A percentile compares a stretch with the other conserved stretches of the same genome.
Conservation (phyloP, 2,888 invertebrate species). For the Cybosia mesomella region DNA sequence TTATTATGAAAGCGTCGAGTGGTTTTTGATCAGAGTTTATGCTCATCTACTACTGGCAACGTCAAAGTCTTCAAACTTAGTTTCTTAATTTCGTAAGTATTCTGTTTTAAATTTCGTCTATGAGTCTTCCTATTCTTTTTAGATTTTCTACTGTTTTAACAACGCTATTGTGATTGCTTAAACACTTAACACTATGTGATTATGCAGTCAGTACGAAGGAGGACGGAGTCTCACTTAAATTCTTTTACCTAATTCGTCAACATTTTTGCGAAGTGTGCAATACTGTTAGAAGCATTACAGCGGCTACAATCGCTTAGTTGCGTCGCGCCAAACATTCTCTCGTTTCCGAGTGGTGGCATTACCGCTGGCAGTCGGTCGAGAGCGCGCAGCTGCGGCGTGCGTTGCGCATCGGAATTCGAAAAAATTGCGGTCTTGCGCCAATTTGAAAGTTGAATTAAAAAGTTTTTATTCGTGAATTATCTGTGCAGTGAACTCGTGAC, state of each 20-base stretch:
- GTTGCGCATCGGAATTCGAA: constrained; percentile 51
- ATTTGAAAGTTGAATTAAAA: constrained; percentile 54
- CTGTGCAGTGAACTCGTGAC: constrained; percentile 53
- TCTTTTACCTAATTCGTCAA: constrained; percentile 15
- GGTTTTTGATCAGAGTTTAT: neutral
- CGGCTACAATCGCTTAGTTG: constrained; percentile 49
- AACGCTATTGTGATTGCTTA: neutral
- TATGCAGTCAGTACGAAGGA: constrained; percentile 5
- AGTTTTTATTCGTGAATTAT: constrained; percentile 48
- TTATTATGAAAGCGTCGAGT: no score
- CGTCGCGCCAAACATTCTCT: constrained; percentile 51
- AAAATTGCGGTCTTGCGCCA: constrained; percentile 35
- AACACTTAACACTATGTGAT: constrained; percentile 3
- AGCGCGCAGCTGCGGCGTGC: constrained; percentile 55
- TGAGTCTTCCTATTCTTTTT: neutral
- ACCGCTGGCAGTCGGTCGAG: constrained; percentile 50
- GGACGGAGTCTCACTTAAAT: neutral
- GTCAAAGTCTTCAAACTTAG: neutral
- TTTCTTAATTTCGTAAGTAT: neutral
- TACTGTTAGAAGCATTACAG: constrained; percentile 36
- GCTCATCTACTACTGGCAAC: neutral
- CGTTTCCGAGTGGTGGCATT: constrained; percentile 36
- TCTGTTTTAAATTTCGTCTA: neutral
- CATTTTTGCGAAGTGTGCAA: constrained; percentile 30
- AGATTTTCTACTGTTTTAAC: neutral